Evolutionary conservation across 2,113 vertebrate genomes (phyloP).

Genomic region (Phainopepla nitens): DNA sequence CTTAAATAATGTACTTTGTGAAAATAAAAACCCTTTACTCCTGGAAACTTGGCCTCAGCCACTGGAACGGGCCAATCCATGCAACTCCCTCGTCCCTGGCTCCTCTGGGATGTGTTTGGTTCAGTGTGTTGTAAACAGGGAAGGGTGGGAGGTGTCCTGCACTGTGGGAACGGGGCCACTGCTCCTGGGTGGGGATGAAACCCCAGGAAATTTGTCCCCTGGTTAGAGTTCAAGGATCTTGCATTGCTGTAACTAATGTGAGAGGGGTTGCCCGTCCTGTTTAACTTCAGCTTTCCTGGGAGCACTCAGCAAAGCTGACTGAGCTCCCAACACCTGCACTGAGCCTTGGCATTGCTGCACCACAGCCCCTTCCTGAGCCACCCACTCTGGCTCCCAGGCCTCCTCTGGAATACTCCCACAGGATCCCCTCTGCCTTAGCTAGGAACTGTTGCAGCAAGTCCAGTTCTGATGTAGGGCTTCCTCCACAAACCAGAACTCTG

Average conservation of each 20-base stretch:
- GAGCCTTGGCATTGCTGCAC: neutral
- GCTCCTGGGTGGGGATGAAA: conserved; percentile 14
- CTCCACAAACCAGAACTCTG: neutral
- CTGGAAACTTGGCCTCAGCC: conserved; percentile 62
- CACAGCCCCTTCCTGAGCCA: neutral
- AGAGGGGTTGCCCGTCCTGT: accelerated
- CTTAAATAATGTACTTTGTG: conserved; percentile 16
- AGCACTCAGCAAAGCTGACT: neutral
- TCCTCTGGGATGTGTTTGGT: conserved; percentile 8
- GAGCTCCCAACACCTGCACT: neutral
- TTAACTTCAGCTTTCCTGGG: neutral
- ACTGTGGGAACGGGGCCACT: neutral
- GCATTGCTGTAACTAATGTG: neutral
- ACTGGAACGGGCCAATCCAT: neutral
- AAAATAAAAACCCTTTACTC: conserved; percentile 20
- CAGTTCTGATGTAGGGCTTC: neutral
- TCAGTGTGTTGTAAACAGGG: conserved; percentile 3
- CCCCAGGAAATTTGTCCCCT: neutral
- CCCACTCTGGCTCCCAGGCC: neutral
- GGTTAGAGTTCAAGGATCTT: neutral
- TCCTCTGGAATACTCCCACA: accelerated
- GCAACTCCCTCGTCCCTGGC: neutral
- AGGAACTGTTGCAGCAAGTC: neutral
- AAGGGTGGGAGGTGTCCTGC: neutral
- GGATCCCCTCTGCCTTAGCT: neutral